Base-by-base conservation (phyloP, 2,797 vertebrate species). In the Helarctos malayanus region DNA sequence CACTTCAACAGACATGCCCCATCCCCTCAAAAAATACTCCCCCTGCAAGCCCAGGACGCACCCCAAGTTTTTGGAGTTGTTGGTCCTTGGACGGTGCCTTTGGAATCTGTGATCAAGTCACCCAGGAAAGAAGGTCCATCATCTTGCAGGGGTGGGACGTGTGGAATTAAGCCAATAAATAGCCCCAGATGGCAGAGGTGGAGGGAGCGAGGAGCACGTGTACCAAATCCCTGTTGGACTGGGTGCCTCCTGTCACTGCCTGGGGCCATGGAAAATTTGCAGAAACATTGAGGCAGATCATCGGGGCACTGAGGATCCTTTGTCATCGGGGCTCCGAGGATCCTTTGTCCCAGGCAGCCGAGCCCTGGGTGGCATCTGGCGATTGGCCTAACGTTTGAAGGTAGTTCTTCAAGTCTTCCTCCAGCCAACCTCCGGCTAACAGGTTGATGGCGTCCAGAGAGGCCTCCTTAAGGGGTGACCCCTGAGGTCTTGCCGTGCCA, bases 391-490 rank as follows among this genome's bases (percentile, higher is more conserved):
- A 52, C 25, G 18, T 59, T 25, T 32, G 68, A 89, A 89, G 23
- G 11, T 9, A 16, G 4, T 59, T 35, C 13, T 35, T 47, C 7
- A n/a, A 29, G 47, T 45, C 29, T 73, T 73, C 54, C 81, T 93
- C 57, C 47, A 32, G 69, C 45, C 63, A 16, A 9, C 27, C 41
- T 84, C 45, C 23, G 49, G 76, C 84, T 65, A 47, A 3, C 32
- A 4, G 6, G 47, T 27, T 54, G 49, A 68, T 11, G 9, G 87
- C n/a, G 14, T 49, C 15, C 61, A 47, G 38, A 63, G 73, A 73
- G 32, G 18, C 45, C 9, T 7, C 73, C n/a, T 27, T 7, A 0
- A 0, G 18, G 78, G n/a, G 32, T 45, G 76, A 35, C 5, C 85
- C 61, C 45, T 18, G 59, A 85, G 47, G 23, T 32, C 89, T 68